phyloP scores from a whole-genome alignment of 2,113 vertebrate genomes.

The Cinclus mexicanus region DNA sequence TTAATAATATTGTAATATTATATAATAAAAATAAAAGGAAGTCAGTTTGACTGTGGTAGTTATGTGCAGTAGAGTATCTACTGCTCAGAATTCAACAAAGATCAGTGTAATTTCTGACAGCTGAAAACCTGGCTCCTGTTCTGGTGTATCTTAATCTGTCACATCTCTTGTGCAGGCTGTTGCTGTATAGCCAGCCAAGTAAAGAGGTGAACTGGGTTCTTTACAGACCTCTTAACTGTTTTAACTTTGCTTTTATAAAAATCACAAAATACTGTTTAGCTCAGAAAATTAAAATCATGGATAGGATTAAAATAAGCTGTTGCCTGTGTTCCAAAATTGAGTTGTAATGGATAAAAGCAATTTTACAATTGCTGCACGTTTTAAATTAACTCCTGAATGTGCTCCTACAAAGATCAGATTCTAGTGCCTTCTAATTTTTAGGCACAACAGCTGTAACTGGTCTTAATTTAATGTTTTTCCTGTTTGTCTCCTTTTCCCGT shows the following conservation, averaged over 20 bases:
- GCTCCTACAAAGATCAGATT: not conserved
- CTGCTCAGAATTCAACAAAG: not conserved
- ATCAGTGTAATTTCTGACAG: not conserved
- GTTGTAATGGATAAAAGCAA: not conserved
- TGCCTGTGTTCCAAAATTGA: not conserved
- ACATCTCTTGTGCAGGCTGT: not conserved
- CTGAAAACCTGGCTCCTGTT: not conserved
- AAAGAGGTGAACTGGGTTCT: not conserved
- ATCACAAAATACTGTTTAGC: not conserved
- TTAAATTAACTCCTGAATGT: not conserved
- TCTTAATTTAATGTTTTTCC: not conserved
- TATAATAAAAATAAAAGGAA: not conserved
- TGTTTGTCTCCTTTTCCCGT: not conserved
- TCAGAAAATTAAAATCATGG: not conserved
- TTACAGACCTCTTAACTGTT: not conserved
- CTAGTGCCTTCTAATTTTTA: not conserved
- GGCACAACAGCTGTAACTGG: not conserved
- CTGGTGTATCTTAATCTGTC: constrained; percentile 5
- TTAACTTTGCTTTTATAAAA: not conserved
- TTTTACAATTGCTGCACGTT: not conserved
- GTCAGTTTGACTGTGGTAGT: not conserved
- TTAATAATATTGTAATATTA: not conserved
- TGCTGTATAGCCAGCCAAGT: not conserved
- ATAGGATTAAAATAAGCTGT: not conserved
- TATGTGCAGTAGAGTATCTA: not conserved